Conservation (phyloP, 2,113 vertebrate species). For the Sebastes schlegelii region DNA sequence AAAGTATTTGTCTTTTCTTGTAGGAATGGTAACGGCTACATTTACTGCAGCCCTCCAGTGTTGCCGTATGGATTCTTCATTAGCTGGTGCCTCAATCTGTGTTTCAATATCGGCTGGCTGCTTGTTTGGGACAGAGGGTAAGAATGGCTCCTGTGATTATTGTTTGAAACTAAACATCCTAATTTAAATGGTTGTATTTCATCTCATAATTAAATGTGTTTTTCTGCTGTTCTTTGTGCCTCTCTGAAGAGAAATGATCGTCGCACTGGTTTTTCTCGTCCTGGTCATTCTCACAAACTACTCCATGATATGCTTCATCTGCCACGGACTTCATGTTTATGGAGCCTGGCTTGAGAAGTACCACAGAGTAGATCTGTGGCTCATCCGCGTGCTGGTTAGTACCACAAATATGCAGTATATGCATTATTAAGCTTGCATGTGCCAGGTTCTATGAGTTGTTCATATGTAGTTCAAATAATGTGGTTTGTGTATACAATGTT, state of each 20-base stretch:
- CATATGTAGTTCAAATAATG: background rate
- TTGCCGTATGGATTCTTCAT: slow-evolving; percentile 82
- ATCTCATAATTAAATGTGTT: background rate
- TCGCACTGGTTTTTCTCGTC: slow-evolving; percentile 81
- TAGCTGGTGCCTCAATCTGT: slow-evolving; percentile 80
- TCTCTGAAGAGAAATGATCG: slow-evolving; percentile 67
- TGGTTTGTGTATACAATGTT: background rate
- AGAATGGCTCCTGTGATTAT: slow-evolving; percentile 11
- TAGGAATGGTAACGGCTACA: slow-evolving; percentile 78
- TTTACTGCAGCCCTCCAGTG: slow-evolving; percentile 81
- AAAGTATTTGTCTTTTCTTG: slow-evolving; percentile 9
- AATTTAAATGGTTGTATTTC: background rate
- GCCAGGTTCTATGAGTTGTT: background rate
- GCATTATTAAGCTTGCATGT: background rate
- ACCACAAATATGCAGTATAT: background rate
- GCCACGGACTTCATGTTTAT: slow-evolving; percentile 79
- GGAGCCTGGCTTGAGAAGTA: slow-evolving; percentile 83
- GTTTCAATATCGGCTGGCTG: slow-evolving; percentile 80
- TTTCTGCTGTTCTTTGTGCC: background rate
- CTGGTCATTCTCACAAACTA: slow-evolving; percentile 83
- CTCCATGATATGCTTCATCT: slow-evolving; percentile 80
- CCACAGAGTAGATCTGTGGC: slow-evolving; percentile 86
- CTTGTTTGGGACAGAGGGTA: slow-evolving; percentile 84
- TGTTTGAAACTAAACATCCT: background rate
- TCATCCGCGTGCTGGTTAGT: slow-evolving; percentile 83